These are phyloP conservation scores for Bombus turneri DNA, from an alignment of 1,140 invertebrate genomes.

Conservation along the genomic window DNA sequence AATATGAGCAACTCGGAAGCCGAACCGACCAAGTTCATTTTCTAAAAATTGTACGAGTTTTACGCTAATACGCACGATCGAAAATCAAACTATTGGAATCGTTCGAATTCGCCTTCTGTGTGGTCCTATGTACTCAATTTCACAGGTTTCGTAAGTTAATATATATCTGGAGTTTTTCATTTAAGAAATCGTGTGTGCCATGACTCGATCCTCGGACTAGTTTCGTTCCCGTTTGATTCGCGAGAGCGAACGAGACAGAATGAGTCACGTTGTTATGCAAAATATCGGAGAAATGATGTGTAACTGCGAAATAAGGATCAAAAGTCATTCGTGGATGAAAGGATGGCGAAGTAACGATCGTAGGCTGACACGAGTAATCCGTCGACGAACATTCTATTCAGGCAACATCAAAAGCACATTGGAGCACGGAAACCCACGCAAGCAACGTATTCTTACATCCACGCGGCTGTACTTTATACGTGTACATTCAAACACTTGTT, in stretches of 20 bases:
- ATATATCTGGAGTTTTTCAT: not conserved
- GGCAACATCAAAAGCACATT: conserved; percentile 12
- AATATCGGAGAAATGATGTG: not conserved
- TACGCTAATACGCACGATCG: accelerated
- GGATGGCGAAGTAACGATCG: conserved; percentile 13
- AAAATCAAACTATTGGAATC: no score
- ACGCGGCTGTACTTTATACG: not conserved
- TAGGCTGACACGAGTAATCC: conserved; percentile 24
- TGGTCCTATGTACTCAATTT: no score
- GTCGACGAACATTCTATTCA: conserved; percentile 25
- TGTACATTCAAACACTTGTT: not conserved
- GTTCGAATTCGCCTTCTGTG: no score
- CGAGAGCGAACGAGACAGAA: no score
- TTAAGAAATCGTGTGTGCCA: not conserved
- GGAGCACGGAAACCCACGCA: conserved; percentile 18
- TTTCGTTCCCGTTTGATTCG: not conserved
- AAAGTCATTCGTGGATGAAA: conserved; percentile 2
- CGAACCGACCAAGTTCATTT: not conserved
- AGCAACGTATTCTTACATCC: not conserved
- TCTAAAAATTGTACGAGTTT: no score
- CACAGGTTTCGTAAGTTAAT: no score
- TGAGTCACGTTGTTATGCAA: not conserved
- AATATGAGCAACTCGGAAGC: not conserved
- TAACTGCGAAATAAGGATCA: not conserved
- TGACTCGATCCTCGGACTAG: not conserved